Base-by-base conservation (phyloP, 2,888 invertebrate genomes). In the Catocala sponsa region DNA sequence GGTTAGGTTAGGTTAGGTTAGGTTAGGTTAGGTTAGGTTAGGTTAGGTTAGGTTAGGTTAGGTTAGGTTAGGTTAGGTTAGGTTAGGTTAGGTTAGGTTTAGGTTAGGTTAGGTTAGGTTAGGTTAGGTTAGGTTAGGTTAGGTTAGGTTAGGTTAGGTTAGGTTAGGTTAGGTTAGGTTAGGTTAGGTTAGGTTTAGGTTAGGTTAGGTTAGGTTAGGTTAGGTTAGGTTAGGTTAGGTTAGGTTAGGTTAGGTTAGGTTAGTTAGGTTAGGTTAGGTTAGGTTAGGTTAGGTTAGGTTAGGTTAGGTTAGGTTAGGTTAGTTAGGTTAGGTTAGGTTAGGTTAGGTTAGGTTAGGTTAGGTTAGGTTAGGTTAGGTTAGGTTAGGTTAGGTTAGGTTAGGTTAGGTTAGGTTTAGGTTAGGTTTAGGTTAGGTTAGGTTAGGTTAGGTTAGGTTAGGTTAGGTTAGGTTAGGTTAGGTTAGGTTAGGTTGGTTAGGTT, bases 21-120 rank as follows among this genome's bases (percentile, higher is more conserved):
- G 63, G 69, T 65, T 65, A 58, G 63, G 69, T 63, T 63, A 57
- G 63, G 63, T 68, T 68, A 60, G 68, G 68, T 64, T 64, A 58
- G 68, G 63, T 64, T 68, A 63, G 68, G 68, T 68, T 68, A 63
- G 68, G 68, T 68, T 68, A 68, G 63, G 68, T 63, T 63, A 60
- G 68, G 68, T 61, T 64, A 61, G 61, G 63, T 64, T 60, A 49
- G 49, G 56, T 48, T 56, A 56, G 56, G 56, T 56, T 61, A 68
- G 68, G 68, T 68, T 65, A 63, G 65, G 63, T 65, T 47, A 65
- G 68, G 68, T 65, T 64, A n/a, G n/a, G n/a, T n/a, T n/a, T n/a
- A n/a, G n/a, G n/a, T n/a, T n/a, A n/a, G n/a, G n/a, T n/a, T n/a
- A 55, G 55, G 55, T 55, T 55, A 55, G 49, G 55, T 48, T 55